phyloP scores from a whole-genome alignment of 2,888 invertebrate genomes.

The Cerastis leucographa region DNA sequence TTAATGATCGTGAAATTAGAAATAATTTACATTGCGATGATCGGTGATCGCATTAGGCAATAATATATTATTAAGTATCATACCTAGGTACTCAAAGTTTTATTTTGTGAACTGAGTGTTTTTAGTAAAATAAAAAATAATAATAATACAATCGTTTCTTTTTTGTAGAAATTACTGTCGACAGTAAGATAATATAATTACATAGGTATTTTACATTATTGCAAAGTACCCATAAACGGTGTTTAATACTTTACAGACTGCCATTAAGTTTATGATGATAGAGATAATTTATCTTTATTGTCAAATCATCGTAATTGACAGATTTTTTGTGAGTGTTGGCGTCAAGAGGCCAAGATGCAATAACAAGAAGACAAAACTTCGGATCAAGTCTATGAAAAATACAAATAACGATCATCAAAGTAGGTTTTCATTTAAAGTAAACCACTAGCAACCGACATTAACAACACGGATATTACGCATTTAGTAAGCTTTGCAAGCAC shows the following conservation, averaged over 20 bases:
- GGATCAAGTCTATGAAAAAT: neutral
- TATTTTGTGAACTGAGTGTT: no score
- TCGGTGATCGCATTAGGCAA: neutral
- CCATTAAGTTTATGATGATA: constrained; percentile 7
- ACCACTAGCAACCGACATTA: neutral
- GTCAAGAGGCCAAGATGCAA: no score
- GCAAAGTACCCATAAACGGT: neutral
- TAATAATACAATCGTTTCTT: no score
- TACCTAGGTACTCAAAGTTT: no score
- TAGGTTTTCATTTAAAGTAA: neutral
- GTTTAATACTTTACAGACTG: neutral
- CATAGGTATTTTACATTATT: neutral
- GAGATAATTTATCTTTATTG: neutral
- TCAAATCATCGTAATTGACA: neutral
- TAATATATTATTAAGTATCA: neutral
- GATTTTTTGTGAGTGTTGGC: neutral
- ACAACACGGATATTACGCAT: neutral
- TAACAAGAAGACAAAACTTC: neutral
- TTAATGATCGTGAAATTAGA: constrained; percentile 18
- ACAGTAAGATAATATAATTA: neutral
- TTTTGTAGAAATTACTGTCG: neutral
- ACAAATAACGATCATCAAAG: neutral
- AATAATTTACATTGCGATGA: neutral
- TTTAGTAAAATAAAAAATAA: no score
- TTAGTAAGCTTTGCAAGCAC: neutral